These are phyloP conservation scores for Halcyon chelicuti DNA, from an alignment of 2,797 vertebrate species.

Conservation along the genomic window DNA sequence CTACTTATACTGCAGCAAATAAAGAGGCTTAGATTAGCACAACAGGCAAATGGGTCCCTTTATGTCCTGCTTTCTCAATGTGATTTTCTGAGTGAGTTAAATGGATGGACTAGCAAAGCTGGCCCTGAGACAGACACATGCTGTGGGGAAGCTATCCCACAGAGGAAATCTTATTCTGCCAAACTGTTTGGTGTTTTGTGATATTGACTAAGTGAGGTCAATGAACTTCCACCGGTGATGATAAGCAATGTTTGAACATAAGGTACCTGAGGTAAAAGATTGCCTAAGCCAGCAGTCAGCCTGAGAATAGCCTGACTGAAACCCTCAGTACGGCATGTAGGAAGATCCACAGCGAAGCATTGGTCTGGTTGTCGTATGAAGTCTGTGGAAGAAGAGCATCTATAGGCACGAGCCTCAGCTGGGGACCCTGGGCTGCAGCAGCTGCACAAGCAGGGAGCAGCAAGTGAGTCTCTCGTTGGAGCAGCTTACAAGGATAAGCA, in stretches of 20 bases:
- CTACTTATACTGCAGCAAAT: constrained; percentile 36
- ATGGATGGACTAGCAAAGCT: constrained; percentile 37
- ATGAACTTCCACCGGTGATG: not conserved
- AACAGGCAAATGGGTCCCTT: not conserved
- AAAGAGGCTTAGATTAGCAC: constrained; percentile 49
- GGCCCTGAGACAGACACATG: constrained; percentile 37
- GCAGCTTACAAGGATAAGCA: not conserved
- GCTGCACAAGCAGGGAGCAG: not conserved
- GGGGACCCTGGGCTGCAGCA: not conserved
- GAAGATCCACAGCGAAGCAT: accelerated
- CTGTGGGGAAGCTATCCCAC: constrained; percentile 17
- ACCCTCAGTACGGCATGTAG: accelerated
- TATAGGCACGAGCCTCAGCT: accelerated
- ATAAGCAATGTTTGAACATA: not conserved
- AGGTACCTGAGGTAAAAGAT: not conserved
- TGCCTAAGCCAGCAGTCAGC: not conserved
- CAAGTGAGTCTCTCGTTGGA: not conserved
- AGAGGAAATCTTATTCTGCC: constrained; percentile 15
- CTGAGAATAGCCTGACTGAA: not conserved
- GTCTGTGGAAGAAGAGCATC: not conserved
- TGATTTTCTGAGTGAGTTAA: constrained; percentile 65
- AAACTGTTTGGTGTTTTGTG: constrained; percentile 14
- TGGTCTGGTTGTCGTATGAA: accelerated
- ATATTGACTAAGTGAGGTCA: not conserved
- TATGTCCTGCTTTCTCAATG: not conserved